These are phyloP conservation scores for Patella vulgata DNA, from an alignment of 1,140 invertebrate genomes.

Conservation along the genomic window DNA sequence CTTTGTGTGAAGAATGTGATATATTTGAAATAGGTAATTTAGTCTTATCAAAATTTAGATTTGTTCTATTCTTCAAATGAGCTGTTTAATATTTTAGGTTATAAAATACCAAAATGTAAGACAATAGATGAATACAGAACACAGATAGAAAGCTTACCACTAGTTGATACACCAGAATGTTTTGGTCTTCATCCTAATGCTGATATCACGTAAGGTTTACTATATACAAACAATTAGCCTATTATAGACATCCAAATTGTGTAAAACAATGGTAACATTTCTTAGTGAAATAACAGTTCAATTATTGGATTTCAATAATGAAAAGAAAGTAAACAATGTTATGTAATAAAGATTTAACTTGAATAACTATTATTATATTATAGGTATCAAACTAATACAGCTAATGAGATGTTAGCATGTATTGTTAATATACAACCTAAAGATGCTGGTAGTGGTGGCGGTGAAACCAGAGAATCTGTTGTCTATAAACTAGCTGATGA, in stretches of 20 bases:
- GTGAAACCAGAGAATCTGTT: slow-evolving; percentile 87
- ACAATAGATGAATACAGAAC: slow-evolving; percentile 61
- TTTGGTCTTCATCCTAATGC: slow-evolving; percentile 96
- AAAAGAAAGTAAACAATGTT: too few relatives aligned
- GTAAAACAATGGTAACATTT: too few relatives aligned
- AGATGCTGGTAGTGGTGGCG: slow-evolving; percentile 79
- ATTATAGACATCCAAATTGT: background rate
- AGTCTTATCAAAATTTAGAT: too few relatives aligned
- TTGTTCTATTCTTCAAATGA: too few relatives aligned
- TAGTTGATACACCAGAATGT: slow-evolving; percentile 90
- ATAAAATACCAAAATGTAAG: slow-evolving; percentile 67
- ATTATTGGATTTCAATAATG: too few relatives aligned
- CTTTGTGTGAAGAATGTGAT: too few relatives aligned
- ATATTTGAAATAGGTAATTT: too few relatives aligned
- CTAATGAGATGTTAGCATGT: slow-evolving; percentile 85
- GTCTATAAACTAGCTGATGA: slow-evolving; percentile 93
- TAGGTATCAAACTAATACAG: slow-evolving; percentile 67
- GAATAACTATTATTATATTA: too few relatives aligned
- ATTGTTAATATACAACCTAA: slow-evolving; percentile 96
- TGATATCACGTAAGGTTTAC: slow-evolving; percentile 85
- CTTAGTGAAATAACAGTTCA: too few relatives aligned
- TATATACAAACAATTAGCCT: background rate
- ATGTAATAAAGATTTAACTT: too few relatives aligned
- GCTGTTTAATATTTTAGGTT: slow-evolving; percentile 68
- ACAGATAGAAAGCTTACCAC: slow-evolving; percentile 83